Percentiles rank a stretch among this genome's conserved stretches.
These are phyloP conservation scores for Amblyteles armatorius DNA, from an alignment of 2,888 invertebrate genomes.

Conservation along the genomic window DNA sequence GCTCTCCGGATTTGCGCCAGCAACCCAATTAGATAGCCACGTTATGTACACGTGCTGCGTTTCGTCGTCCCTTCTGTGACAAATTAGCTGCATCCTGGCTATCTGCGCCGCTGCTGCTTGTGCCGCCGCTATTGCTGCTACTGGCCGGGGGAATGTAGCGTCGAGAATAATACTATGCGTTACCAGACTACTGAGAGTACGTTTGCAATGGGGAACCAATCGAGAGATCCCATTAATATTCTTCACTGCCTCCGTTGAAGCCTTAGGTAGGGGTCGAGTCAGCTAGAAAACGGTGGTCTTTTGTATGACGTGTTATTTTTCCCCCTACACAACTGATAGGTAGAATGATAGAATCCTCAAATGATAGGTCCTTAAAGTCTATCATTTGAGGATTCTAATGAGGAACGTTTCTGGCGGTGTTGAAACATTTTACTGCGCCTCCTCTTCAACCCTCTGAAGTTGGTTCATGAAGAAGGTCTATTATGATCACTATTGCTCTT, in stretches of 20 bases:
- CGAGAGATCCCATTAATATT: conserved; percentile 58
- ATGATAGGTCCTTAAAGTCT: neutral
- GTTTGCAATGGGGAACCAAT: conserved; percentile 9
- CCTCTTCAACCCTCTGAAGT: neutral
- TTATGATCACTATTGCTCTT: neutral
- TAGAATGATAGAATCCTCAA: no score
- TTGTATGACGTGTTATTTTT: no score
- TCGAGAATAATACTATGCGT: conserved; percentile 54
- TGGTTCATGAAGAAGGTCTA: neutral
- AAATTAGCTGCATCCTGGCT: conserved; percentile 64
- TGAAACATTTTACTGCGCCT: neutral
- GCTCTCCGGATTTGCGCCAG: conserved; percentile 49
- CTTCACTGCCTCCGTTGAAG: conserved; percentile 6
- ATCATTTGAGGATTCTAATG: neutral
- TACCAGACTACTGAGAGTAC: conserved; percentile 6
- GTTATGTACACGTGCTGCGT: conserved; percentile 62
- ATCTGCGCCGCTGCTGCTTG: neutral
- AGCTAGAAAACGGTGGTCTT: no score
- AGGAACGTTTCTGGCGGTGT: no score
- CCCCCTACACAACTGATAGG: no score
- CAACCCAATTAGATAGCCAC: conserved; percentile 64
- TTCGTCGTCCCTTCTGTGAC: conserved; percentile 57
- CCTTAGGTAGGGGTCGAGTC: neutral
- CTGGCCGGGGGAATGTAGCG: conserved; percentile 36
- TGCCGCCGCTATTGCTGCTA: conserved; percentile 10